phyloP scores from a whole-genome alignment of 2,113 vertebrate species.

The Ia io region DNA sequence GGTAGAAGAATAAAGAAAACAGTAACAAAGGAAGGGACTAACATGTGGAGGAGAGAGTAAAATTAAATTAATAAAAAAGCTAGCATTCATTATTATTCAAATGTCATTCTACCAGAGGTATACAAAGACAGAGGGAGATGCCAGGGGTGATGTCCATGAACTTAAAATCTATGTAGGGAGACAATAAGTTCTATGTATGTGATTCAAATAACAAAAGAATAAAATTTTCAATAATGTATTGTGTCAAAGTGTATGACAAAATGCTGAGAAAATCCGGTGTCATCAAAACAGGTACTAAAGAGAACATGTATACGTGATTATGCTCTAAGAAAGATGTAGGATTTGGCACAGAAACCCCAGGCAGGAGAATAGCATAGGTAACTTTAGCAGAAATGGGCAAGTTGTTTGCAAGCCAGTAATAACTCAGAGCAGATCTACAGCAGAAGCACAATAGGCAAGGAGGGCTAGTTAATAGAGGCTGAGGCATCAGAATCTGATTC shows the following conservation, averaged over 20 bases:
- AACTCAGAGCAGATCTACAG: neutral
- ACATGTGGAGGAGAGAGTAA: neutral
- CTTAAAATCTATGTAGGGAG: neutral
- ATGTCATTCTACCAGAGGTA: neutral
- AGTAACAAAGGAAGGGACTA: neutral
- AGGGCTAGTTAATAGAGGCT: neutral
- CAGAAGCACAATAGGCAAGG: neutral
- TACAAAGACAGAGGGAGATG: neutral
- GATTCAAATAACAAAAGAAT: neutral
- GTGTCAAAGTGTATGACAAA: neutral
- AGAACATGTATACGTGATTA: neutral
- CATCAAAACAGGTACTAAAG: neutral
- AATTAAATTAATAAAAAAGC: neutral
- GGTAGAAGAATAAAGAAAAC: neutral
- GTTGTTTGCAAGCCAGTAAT: neutral
- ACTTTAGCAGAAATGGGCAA: neutral
- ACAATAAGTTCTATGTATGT: neutral
- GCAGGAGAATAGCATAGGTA: neutral
- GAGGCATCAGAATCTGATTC: neutral
- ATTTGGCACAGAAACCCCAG: neutral
- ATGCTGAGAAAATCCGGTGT: neutral
- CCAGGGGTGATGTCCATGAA: neutral
- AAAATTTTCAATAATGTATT: neutral
- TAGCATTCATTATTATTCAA: neutral
- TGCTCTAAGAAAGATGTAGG: neutral